These are phyloP conservation scores for Sogatella furcifera DNA, from an alignment of 1,140 invertebrate species.

Conservation along the genomic window DNA sequence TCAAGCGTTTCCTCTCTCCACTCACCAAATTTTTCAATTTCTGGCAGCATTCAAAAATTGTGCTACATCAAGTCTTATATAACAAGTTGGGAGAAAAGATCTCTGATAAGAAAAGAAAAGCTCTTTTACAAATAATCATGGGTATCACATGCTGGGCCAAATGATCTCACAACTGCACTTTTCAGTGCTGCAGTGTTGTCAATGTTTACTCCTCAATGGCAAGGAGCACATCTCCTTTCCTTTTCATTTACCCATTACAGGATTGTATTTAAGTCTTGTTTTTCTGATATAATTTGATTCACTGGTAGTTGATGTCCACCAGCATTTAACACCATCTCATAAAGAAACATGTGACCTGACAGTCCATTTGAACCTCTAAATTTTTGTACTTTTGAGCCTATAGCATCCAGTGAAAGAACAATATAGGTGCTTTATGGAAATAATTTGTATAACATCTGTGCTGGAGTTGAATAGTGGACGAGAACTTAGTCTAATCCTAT, in stretches of 20 bases:
- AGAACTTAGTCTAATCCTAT: neutral
- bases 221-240: neutral
- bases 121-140: neutral
- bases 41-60: neutral
- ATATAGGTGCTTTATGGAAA: neutral
- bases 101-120: neutral
- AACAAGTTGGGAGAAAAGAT: neutral
- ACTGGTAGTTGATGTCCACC: neutral
- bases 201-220: neutral
- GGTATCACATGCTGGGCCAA: neutral
- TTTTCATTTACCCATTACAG: slow-evolving; percentile 1
- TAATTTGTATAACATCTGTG: neutral
- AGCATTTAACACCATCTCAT: neutral
- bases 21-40: neutral
- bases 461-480: slow-evolving; percentile 2
- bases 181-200: slow-evolving; percentile 2
- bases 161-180: neutral
- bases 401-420: slow-evolving; percentile 2
- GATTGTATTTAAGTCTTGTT: slow-evolving; percentile 4
- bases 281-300: slow-evolving; percentile 5
- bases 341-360: slow-evolving; percentile 1
- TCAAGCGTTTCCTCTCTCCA: neutral
- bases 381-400: neutral
- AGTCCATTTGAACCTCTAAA: neutral
- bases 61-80: neutral